Conservation (phyloP, 2,113 vertebrate genomes). For the Eleginops maclovinus region DNA sequence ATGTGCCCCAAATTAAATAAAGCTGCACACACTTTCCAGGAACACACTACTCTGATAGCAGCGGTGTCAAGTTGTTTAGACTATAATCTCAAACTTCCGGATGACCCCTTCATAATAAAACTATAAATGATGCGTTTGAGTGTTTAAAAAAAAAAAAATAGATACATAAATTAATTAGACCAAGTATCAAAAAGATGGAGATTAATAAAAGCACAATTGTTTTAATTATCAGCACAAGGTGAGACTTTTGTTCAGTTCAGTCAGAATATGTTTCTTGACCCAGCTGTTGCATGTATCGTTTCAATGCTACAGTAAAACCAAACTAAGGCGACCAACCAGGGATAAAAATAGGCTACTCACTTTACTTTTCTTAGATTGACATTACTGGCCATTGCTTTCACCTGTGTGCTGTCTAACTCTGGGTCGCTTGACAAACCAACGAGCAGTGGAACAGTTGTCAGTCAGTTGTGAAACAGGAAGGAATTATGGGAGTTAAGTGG, state of each 20-base stretch:
- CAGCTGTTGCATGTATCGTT: neutral
- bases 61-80: conserved; percentile 27
- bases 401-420: neutral
- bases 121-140: neutral
- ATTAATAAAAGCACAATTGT: neutral
- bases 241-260: neutral
- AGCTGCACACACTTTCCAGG: conserved; percentile 67
- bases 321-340: too few relatives aligned
- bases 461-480: conserved; percentile 48
- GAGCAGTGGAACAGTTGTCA: conserved; percentile 48
- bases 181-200: fast-evolving
- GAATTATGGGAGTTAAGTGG: conserved; percentile 66
- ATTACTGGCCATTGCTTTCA: neutral
- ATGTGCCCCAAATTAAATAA: conserved; percentile 36
- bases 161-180: too few relatives aligned
- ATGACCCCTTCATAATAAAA: conserved; percentile 67
- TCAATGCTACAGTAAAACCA: neutral
- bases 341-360: too few relatives aligned
- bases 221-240: neutral
- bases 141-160: too few relatives aligned
- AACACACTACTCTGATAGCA: conserved; percentile 60
- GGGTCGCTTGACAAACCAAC: conserved; percentile 11
- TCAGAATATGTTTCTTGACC: neutral
- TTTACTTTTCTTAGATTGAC: neutral
- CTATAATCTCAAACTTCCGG: conserved; percentile 50